Evolutionary conservation across 2,797 vertebrate genomes (phyloP), one percentile per base, ranked within the genome.

Genomic region (Orestias chungarensis): DNA sequence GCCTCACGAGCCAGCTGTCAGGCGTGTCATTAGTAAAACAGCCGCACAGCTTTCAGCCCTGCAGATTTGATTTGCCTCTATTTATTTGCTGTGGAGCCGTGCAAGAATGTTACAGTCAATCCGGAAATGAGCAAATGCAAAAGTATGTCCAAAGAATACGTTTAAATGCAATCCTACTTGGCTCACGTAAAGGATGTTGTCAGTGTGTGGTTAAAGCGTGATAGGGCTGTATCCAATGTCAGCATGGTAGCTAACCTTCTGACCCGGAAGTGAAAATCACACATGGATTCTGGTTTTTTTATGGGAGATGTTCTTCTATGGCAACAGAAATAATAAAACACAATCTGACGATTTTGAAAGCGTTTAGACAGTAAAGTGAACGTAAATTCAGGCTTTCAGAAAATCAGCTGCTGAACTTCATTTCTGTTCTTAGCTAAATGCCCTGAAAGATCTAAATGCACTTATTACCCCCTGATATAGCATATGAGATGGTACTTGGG

Each of bases 11-110:
- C 79, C 59, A 64, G 23, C 23, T 64, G 59, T 64, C n/a, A 73
- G 64, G 82, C 79, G 80, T 71, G 55, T 77, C 74, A 86, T 75
- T 27, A 73, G 69, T 66, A 49, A 42, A 47, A 79, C 35, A 74
- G 55, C 71, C 44, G 1, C 54, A n/a, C 47, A 33, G 43, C 49
- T 62, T 29, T 35, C 17, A 71, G 71, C 49, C 75, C 50, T 67
- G 54, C 55, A 69, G 44, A 64, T 64, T 3, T 6, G 33, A 17
- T 42, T 66, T 1, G 3, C 29, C 23, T 68, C 8, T 38, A n/a
- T n/a, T 61, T 52, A 15, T 62, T 69, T 64, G 38, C 11, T 64
- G n/a, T 25, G 15, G 12, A 42, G 23, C 4, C 14, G 23, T 40
- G 23, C 2, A 25, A 27, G n/a, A 25, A 25, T 25, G 1, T 15